These are phyloP conservation scores for Adrianichthys oophorus DNA, from an alignment of 2,797 vertebrate species.

Conservation along the genomic window DNA sequence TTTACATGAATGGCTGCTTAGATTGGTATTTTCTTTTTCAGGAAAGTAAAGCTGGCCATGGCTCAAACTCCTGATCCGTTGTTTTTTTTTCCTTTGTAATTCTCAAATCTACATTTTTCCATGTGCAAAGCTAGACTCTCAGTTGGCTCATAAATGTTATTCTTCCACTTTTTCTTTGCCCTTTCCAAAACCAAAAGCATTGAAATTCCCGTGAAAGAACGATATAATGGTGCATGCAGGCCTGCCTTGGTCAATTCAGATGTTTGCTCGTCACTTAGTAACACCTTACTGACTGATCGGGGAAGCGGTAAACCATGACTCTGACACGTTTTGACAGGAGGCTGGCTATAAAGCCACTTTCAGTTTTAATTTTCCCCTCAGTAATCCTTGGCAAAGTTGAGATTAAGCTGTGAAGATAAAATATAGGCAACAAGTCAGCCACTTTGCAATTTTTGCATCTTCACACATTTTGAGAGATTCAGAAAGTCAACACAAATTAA, in stretches of 20 bases:
- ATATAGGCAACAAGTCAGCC: not conserved
- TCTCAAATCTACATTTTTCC: conserved; percentile 41
- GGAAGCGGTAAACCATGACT: not conserved
- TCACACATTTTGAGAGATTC: not conserved
- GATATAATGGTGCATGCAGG: not conserved
- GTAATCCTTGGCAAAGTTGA: not conserved
- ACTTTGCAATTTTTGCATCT: not conserved
- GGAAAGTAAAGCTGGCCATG: conserved; percentile 22
- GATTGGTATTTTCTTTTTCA: conserved; percentile 36
- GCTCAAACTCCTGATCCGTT: conserved; percentile 14
- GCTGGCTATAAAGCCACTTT: not conserved
- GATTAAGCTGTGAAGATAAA: not conserved
- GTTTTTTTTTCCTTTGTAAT: conserved; percentile 26
- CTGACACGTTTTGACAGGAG: not conserved
- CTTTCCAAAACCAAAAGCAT: not conserved
- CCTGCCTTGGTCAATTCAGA: not conserved
- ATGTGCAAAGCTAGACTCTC: conserved; percentile 24
- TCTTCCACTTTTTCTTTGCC: not conserved
- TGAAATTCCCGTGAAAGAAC: too few species aligned
- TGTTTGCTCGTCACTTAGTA: not conserved
- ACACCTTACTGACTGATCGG: not conserved
- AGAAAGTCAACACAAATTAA: not conserved
- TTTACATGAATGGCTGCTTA: conserved; percentile 56
- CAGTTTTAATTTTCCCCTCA: not conserved
- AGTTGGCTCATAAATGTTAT: conserved; percentile 8